Base-by-base conservation (phyloP, 2,888 invertebrate genomes). In the Leptinotarsa haldemani region DNA sequence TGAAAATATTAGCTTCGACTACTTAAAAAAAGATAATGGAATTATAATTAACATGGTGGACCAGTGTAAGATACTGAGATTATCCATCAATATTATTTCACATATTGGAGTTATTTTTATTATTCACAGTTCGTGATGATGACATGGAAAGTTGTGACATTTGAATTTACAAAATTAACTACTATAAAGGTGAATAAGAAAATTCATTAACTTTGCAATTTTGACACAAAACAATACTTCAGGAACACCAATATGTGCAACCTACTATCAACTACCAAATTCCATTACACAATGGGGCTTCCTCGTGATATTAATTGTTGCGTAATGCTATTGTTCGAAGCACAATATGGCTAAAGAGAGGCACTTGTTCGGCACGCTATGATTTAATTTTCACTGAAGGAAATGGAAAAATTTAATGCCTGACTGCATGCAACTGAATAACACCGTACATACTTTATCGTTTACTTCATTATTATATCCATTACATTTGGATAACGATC, bases 361-460 rank as follows among this genome's bases (percentile, higher is more conserved):
- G 22, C 56, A 56, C 56, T 56, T 56, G 56, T 56, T 22, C 56
- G 22, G 56, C 56, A 61, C 61, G 61, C 61, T 40, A 61, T 61
- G 61, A 61, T 61, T 56, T 56, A 56, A 56, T 56, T 56, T 56
- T 56, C 22, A 56, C 15, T 9, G 1, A 20, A 20, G 56, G 56
- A 56, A 56, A 56, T 61, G 40, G n/a, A 61, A 61, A 61, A 30
- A 30, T 61, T 16, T 61, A 61, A 30, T 61, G 61, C 61, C 12
- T 7, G 16, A 40, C 16, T 30, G 40, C 61, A 61, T 61, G 61
- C 61, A 61, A 61, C 40, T 40, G 30, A 25, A 40, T n/a, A 61
- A 18, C 7, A 40, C 40, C 40, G 40, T 40, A 30, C 61, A 61
- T 61, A 40, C 22, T 56, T 30, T 5, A 40, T 61, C 25, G 40